Evolutionary conservation across 2,797 vertebrate species (phyloP).

Genomic region (Cossypha polioptera): DNA sequence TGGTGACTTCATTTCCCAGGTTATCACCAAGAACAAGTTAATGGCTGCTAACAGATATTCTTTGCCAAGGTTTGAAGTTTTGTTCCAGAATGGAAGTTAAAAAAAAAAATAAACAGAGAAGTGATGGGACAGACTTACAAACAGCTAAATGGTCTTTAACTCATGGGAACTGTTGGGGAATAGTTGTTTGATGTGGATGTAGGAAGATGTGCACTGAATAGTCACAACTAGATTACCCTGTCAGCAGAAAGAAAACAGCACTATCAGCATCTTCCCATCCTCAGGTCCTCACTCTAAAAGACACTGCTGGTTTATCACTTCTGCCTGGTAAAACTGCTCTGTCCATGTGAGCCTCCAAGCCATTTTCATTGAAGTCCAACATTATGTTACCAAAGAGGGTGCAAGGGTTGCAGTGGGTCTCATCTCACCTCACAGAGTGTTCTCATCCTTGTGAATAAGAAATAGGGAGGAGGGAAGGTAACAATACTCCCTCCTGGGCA

Average conservation of each 20-base stretch:
- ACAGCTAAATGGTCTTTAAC: neutral
- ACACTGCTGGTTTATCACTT: neutral
- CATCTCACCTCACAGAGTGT: neutral
- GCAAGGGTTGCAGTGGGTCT: neutral
- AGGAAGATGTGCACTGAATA: neutral
- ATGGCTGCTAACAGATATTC: neutral
- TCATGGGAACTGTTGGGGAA: neutral
- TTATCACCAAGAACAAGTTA: neutral
- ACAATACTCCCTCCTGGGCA: neutral
- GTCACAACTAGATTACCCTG: neutral
- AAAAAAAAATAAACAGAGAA: neutral
- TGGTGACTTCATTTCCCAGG: neutral
- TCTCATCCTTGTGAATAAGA: neutral
- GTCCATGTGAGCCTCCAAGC: rapidly evolving
- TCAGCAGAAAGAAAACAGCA: neutral
- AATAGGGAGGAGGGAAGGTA: neutral
- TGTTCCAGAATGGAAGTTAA: neutral
- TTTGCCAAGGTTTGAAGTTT: neutral
- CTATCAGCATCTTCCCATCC: neutral
- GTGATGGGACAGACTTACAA: neutral
- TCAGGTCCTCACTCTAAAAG: neutral
- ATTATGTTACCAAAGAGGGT: neutral
- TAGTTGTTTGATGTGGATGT: neutral
- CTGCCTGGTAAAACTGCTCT: neutral
- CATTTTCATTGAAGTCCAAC: neutral